Percentiles rank a stretch among this genome's conserved stretches.
These are phyloP conservation scores for Sander lucioperca DNA, from an alignment of 2,113 vertebrate species.

Conservation along the genomic window DNA sequence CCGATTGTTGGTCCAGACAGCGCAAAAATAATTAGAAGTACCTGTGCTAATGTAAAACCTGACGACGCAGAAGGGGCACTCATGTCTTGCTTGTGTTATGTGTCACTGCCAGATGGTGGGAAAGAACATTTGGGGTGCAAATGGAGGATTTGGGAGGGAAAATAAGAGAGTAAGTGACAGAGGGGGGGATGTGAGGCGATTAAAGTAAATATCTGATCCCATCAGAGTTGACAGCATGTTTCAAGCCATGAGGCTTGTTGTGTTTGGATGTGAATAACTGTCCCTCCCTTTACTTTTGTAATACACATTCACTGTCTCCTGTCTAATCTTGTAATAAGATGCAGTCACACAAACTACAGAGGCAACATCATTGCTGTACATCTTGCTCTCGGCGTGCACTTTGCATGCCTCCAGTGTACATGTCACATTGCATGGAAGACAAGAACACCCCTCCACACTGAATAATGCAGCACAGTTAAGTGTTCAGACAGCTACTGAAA, in stretches of 20 bases:
- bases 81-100: not conserved
- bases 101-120: slow-evolving; percentile 45
- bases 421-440: slow-evolving; percentile 2
- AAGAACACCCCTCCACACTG: slow-evolving; percentile 11
- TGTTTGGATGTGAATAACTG: slow-evolving; percentile 24
- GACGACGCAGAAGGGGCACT: slow-evolving; percentile 50
- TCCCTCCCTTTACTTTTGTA: slow-evolving; percentile 29
- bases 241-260: slow-evolving; percentile 26
- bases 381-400: not conserved
- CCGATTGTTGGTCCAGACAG: not conserved
- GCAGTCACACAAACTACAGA: slow-evolving; percentile 4
- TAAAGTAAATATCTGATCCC: slow-evolving; percentile 24
- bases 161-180: slow-evolving; percentile 5
- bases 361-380: slow-evolving; percentile 11
- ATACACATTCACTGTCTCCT: slow-evolving; percentile 17
- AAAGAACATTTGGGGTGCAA: slow-evolving; percentile 43
- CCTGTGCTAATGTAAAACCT: slow-evolving; percentile 34
- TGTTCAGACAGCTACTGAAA: slow-evolving; percentile 9
- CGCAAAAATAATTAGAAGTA: slow-evolving; percentile 20
- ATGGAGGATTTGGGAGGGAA: slow-evolving; percentile 35
- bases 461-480: slow-evolving; percentile 22
- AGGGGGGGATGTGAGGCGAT: slow-evolving; percentile 1
- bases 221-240: slow-evolving; percentile 33
- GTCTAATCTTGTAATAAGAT: not conserved
- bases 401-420: slow-evolving; percentile 7